phyloP scores from a whole-genome alignment of 2,888 invertebrate genomes.

The Muschampia staudingeri region DNA sequence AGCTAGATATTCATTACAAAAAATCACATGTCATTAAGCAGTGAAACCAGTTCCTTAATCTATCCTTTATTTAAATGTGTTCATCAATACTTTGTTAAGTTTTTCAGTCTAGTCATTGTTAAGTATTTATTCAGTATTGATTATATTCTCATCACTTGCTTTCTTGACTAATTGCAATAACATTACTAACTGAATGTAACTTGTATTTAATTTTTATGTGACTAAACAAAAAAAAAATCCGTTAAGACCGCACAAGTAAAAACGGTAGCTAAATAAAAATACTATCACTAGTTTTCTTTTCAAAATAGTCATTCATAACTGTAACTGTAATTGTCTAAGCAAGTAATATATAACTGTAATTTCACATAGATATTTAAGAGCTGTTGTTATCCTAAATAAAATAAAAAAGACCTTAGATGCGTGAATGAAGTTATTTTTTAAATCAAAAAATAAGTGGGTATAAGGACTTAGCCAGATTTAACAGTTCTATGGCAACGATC shows the following conservation, averaged over 20 bases:
- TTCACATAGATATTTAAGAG: too few species aligned
- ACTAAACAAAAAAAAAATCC: not conserved
- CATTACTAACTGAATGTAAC: slow-evolving; percentile 7
- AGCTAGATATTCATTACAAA: not conserved
- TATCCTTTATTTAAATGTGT: slow-evolving; percentile 24
- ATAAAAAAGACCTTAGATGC: too few species aligned
- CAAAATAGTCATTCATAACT: too few species aligned
- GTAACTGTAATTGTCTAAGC: too few species aligned
- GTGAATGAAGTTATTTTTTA: not conserved
- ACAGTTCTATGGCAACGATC: not conserved
- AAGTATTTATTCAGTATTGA: slow-evolving; percentile 31
- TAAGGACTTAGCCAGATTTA: not conserved
- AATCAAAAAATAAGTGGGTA: not conserved
- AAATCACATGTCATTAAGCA: not conserved
- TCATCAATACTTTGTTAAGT: slow-evolving; percentile 28
- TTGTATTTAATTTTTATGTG: not conserved
- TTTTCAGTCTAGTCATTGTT: slow-evolving; percentile 32
- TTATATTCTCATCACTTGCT: slow-evolving; percentile 18
- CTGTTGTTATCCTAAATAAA: too few species aligned
- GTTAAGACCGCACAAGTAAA: not conserved
- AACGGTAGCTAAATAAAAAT: not conserved
- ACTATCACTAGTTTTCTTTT: not conserved
- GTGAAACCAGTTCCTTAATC: slow-evolving; percentile 5
- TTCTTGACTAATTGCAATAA: slow-evolving; percentile 2
- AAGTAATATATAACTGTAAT: too few species aligned